These are phyloP conservation scores for Steromphala cineraria DNA, from an alignment of 2,888 invertebrate genomes.

Conservation along the genomic window DNA sequence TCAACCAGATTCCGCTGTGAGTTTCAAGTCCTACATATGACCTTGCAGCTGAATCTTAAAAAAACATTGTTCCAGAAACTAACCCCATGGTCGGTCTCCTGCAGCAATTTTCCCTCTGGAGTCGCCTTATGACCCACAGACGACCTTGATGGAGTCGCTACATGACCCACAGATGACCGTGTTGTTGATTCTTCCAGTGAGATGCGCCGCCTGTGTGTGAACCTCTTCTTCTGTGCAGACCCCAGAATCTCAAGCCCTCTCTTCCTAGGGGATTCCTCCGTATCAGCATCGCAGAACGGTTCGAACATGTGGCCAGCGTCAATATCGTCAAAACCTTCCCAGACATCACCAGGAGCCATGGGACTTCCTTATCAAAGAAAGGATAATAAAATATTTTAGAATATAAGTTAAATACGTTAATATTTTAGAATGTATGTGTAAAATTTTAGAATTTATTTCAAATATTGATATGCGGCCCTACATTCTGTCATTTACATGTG, in stretches of 20 bases:
- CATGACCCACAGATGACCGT: background rate
- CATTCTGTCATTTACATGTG: too few relatives aligned
- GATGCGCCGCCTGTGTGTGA: background rate
- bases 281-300: background rate
- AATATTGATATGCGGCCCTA: too few relatives aligned
- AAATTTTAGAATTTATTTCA: too few relatives aligned
- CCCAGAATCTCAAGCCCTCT: background rate
- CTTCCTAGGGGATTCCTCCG: background rate
- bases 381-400: too few relatives aligned
- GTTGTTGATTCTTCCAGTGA: background rate
- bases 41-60: too few relatives aligned
- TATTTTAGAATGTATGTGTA: too few relatives aligned
- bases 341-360: slow-evolving; percentile 38
- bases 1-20: too few relatives aligned
- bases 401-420: too few relatives aligned
- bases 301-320: slow-evolving; percentile 36
- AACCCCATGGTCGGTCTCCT: background rate
- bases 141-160: background rate
- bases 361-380: background rate
- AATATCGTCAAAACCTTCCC: slow-evolving; percentile 58
- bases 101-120: too few relatives aligned
- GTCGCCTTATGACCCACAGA: too few relatives aligned
- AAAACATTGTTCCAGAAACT: too few relatives aligned
- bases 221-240: background rate
- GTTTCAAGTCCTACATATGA: too few relatives aligned